phyloP scores from a whole-genome alignment of 2,113 vertebrate genomes.

The Connochaetes taurinus region DNA sequence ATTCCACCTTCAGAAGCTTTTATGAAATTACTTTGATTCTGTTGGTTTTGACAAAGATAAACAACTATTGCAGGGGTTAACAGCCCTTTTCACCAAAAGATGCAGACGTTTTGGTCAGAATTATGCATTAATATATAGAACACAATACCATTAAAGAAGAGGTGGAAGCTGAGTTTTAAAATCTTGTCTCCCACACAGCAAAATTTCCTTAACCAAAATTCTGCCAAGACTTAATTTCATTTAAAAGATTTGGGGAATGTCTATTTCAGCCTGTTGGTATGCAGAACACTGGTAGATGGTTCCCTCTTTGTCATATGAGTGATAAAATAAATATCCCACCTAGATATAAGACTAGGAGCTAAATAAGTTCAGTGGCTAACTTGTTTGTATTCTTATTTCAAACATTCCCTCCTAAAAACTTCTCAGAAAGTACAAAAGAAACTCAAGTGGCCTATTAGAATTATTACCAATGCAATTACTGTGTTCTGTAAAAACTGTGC shows the following conservation, averaged over 20 bases:
- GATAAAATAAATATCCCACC: constrained; percentile 12
- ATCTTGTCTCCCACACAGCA: not conserved
- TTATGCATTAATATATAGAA: not conserved
- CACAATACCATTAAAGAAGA: not conserved
- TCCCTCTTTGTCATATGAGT: not conserved
- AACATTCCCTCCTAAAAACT: not conserved
- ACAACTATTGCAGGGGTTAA: not conserved
- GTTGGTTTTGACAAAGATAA: not conserved
- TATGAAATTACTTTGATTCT: not conserved
- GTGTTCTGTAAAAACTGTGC: not conserved
- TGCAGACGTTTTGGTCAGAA: not conserved
- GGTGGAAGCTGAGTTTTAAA: not conserved
- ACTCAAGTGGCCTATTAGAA: not conserved
- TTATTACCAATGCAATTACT: not conserved
- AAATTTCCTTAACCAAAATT: constrained; percentile 19
- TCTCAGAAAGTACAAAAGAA: constrained; percentile 1
- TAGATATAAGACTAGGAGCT: not conserved
- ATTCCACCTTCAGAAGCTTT: not conserved
- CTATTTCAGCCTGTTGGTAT: not conserved
- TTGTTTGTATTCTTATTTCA: constrained; percentile 15
- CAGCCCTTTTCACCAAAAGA: not conserved
- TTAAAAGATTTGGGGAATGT: constrained; percentile 3
- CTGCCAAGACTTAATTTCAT: not conserved
- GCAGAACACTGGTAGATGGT: not conserved
- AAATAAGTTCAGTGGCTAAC: not conserved